Conservation (phyloP, 2,888 invertebrate species). For the Noctua pronuba region DNA sequence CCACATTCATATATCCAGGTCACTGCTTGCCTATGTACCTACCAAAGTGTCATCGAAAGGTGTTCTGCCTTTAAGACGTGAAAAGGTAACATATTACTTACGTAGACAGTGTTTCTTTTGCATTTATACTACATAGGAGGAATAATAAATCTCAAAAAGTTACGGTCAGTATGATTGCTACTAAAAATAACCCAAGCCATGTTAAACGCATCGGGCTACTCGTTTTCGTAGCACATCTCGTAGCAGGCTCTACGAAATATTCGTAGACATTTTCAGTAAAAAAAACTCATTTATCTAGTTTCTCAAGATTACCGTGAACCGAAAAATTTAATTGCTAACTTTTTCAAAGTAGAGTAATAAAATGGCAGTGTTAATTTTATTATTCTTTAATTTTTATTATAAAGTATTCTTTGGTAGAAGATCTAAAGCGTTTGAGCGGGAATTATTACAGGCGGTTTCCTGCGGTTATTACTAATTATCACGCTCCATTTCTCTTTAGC, state of each 20-base stretch:
- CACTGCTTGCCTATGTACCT: neutral
- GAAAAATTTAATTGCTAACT: neutral
- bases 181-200: neutral
- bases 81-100: neutral
- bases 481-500: slow-evolving; percentile 51
- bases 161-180: neutral
- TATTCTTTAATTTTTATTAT: slow-evolving; percentile 31
- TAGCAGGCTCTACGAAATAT: slow-evolving; percentile 35
- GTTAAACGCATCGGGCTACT: slow-evolving; percentile 15
- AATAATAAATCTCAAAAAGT: neutral
- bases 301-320: neutral
- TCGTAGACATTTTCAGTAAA: slow-evolving; percentile 7
- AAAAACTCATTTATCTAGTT: no score
- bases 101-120: neutral
- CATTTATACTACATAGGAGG: neutral
- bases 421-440: slow-evolving; percentile 38
- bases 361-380: slow-evolving; percentile 23
- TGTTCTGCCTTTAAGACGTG: neutral
- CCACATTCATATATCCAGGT: neutral
- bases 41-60: neutral
- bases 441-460: slow-evolving; percentile 56
- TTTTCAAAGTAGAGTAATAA: slow-evolving; percentile 36
- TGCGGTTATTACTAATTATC: slow-evolving; percentile 55
- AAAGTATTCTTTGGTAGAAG: slow-evolving; percentile 25
- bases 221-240: slow-evolving; percentile 29